Evolutionary conservation across 2,888 invertebrate genomes (phyloP).

Genomic region (Bombyx huttoni): DNA sequence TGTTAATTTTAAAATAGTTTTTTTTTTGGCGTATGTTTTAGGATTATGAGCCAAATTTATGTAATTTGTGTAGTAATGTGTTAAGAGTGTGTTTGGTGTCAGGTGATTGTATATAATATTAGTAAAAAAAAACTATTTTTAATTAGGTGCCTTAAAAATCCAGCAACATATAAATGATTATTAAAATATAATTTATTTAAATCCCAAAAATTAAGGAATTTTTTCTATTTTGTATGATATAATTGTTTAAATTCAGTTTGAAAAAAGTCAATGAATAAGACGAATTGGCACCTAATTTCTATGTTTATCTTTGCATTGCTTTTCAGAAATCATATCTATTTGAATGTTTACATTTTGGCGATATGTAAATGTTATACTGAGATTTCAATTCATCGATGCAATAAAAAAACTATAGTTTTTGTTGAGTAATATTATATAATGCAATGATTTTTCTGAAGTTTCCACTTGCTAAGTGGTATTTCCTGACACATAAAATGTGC

Average conservation of each 20-base stretch:
- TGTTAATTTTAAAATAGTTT: slow-evolving; percentile 20
- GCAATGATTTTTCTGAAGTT: too few species aligned
- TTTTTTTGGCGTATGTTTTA: slow-evolving; percentile 46
- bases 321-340: too few species aligned
- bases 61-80: slow-evolving; percentile 32
- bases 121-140: slow-evolving; percentile 33
- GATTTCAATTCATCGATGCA: not conserved
- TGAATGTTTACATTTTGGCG: not conserved
- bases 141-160: slow-evolving; percentile 47
- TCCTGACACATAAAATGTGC: slow-evolving; percentile 15
- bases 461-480: slow-evolving; percentile 6
- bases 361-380: not conserved
- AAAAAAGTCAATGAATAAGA: not conserved
- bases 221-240: not conserved
- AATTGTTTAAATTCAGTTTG: not conserved
- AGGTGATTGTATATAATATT: slow-evolving; percentile 22
- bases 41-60: slow-evolving; percentile 47
- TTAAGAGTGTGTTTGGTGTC: slow-evolving; percentile 29
- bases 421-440: too few species aligned
- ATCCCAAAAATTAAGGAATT: too few species aligned
- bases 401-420: not conserved
- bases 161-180: not conserved
- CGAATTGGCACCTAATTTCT: not conserved
- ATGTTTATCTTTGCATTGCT: too few species aligned
- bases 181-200: too few species aligned